Evolutionary conservation across 1,140 invertebrate genomes (phyloP).

Genomic region (Aphaenogaster ashmeadi): DNA sequence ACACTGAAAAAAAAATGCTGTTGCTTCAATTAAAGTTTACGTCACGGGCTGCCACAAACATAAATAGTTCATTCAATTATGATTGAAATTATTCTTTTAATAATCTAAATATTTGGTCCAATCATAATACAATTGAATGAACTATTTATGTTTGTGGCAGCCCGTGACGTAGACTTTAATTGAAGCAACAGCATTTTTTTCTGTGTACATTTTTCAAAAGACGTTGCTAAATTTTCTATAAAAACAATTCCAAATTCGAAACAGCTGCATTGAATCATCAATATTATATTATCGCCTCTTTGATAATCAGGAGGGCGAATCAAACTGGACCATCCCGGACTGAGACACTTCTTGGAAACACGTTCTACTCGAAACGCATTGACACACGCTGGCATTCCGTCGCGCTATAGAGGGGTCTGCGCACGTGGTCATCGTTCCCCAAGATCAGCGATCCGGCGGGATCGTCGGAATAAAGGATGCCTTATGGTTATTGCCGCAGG

Average conservation of each 20-base stretch:
- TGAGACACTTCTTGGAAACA: background rate
- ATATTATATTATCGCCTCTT: background rate
- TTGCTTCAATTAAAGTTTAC: too few relatives aligned
- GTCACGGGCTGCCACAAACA: too few relatives aligned
- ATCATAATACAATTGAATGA: too few relatives aligned
- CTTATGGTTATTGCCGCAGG: conserved; percentile 84
- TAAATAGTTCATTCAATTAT: too few relatives aligned
- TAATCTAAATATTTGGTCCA: too few relatives aligned
- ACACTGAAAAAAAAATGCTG: too few relatives aligned
- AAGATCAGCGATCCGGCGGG: background rate
- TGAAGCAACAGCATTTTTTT: too few relatives aligned
- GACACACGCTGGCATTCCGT: conserved; percentile 16
- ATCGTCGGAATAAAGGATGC: conserved; percentile 77
- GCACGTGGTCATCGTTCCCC: conserved; percentile 32
- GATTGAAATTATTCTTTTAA: too few relatives aligned
- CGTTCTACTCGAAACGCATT: conserved; percentile 13
- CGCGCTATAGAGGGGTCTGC: background rate
- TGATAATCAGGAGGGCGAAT: background rate
- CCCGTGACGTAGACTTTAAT: too few relatives aligned
- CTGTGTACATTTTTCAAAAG: background rate
- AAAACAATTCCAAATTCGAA: background rate
- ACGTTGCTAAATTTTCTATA: background rate
- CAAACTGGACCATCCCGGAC: conserved; percentile 2
- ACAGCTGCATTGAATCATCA: background rate
- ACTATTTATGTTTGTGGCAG: too few relatives aligned